phyloP scores from a whole-genome alignment of 2,888 invertebrate species.

The Dorcus hopei region DNA sequence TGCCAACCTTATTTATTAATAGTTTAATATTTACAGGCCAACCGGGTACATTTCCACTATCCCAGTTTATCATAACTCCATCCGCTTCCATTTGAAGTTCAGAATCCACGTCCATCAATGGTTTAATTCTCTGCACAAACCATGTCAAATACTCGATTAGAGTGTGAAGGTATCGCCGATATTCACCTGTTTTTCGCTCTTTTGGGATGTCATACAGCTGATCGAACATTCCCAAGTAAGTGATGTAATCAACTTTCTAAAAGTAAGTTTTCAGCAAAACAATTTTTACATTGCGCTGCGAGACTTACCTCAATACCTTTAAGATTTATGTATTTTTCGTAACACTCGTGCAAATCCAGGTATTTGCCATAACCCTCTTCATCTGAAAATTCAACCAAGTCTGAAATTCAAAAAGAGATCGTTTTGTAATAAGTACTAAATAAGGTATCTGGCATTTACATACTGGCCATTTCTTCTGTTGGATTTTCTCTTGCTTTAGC shows the following conservation, averaged over 20 bases:
- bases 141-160: slow-evolving; percentile 83
- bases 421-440: background rate
- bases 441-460: slow-evolving; percentile 33
- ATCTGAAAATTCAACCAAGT: slow-evolving; percentile 94
- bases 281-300: background rate
- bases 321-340: slow-evolving; percentile 92
- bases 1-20: slow-evolving; percentile 1
- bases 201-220: slow-evolving; percentile 93
- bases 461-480: slow-evolving; percentile 78
- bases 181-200: slow-evolving; percentile 85
- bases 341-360: slow-evolving; percentile 94
- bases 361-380: slow-evolving; percentile 99
- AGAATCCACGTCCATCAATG: slow-evolving; percentile 75
- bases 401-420: slow-evolving; percentile 43
- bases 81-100: slow-evolving; percentile 75
- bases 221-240: slow-evolving; percentile 90
- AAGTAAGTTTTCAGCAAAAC: slow-evolving; percentile 25
- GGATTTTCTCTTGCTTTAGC: slow-evolving; percentile 87
- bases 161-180: slow-evolving; percentile 77
- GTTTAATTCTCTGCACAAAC: slow-evolving; percentile 80
- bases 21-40: slow-evolving; percentile 68
- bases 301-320: slow-evolving; percentile 85
- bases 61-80: slow-evolving; percentile 86
- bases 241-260: slow-evolving; percentile 91
- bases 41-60: slow-evolving; percentile 84